Percentiles rank a stretch among this genome's conserved stretches.
phyloP scores from a whole-genome alignment of 2,888 invertebrate species.

The Trichopria drosophilae region DNA sequence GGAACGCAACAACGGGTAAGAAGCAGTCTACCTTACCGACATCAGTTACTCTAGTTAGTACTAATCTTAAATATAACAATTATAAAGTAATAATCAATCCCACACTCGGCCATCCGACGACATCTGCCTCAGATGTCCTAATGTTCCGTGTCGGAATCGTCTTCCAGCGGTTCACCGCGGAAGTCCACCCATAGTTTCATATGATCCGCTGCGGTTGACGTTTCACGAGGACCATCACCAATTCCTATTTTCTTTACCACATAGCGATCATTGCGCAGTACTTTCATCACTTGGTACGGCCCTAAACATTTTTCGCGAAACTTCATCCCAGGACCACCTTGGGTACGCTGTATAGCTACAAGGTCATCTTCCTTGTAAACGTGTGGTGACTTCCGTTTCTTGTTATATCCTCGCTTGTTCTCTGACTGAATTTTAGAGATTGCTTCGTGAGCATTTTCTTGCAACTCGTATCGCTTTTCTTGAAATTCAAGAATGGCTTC shows the following conservation, averaged over 20 bases:
- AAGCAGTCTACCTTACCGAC: no score
- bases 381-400: conserved; percentile 1
- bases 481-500: conserved; percentile 44
- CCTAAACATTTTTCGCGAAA: no score
- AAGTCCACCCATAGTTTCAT: no score
- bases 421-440: not conserved
- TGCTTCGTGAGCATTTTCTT: not conserved
- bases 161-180: no score
- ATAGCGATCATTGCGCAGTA: conserved; percentile 6
- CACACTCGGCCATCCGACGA: conserved; percentile 10
- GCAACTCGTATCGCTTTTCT: conserved; percentile 43
- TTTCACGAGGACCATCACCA: conserved; percentile 11
- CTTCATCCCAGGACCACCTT: no score
- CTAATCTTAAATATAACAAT: no score
- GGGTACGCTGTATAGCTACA: not conserved
- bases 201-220: no score
- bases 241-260: conserved; percentile 2
- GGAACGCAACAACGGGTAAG: no score
- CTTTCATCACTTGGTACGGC: no score
- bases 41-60: no score
- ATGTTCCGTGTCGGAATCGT: no score
- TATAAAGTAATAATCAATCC: no score
- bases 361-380: not conserved
- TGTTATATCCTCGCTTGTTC: conserved; percentile 4
- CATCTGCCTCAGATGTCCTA: conserved; percentile 2